Percentiles rank a stretch among this genome's conserved stretches.
Evolutionary conservation across 2,797 vertebrate species (phyloP).

Genomic region (Lutjanus argentimaculatus): DNA sequence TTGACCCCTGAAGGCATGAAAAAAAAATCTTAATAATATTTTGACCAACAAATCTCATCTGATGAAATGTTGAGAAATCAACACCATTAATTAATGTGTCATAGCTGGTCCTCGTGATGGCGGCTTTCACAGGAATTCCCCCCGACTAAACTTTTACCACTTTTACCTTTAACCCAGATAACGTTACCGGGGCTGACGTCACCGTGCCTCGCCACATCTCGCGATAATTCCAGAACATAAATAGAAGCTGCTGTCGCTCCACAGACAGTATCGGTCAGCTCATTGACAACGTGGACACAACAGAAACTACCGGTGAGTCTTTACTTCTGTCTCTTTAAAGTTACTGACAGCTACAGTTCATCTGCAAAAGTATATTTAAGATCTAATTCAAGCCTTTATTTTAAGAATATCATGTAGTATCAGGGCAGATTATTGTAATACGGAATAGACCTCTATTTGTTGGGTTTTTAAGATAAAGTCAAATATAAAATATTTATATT

Average conservation of each 20-base stretch:
- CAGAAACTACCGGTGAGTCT: slow-evolving; percentile 4
- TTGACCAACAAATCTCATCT: neutral
- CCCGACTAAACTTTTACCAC: slow-evolving; percentile 44
- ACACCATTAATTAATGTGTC: neutral
- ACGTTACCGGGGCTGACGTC: slow-evolving; percentile 36
- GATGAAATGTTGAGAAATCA: slow-evolving; percentile 21
- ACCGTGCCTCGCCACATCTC: slow-evolving; percentile 50
- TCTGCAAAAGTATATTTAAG: neutral
- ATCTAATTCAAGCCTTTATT: neutral
- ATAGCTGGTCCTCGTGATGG: neutral
- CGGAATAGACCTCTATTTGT: neutral
- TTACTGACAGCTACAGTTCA: neutral
- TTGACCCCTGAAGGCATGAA: neutral
- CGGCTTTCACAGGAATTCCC: slow-evolving; percentile 51
- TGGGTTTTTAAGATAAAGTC: too few relatives aligned
- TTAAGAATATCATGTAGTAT: too few relatives aligned
- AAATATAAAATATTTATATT: too few relatives aligned
- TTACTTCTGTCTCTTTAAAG: neutral
- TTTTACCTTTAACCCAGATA: slow-evolving; percentile 73
- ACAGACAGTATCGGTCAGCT: fast-evolving
- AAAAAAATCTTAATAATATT: neutral
- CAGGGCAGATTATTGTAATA: neutral
- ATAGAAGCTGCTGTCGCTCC: slow-evolving; percentile 5
- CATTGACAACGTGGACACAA: fast-evolving
- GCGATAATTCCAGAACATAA: slow-evolving; percentile 74